Base-by-base conservation (phyloP, 2,797 vertebrate genomes). In the Coranthus polyacanthus region DNA sequence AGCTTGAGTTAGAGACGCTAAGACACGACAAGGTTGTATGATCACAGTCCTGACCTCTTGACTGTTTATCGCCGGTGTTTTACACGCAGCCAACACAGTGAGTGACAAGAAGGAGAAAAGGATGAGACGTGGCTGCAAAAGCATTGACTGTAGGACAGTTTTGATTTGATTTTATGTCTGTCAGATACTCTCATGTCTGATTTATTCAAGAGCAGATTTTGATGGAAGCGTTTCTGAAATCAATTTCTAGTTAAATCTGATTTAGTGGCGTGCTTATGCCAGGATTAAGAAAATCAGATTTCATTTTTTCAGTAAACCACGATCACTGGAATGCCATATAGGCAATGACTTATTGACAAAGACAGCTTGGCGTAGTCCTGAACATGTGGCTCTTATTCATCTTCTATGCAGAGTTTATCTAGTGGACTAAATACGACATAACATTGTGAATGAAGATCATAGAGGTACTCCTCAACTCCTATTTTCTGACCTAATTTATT, bases 381-480 rank as follows among this genome's bases (percentile, higher is more conserved):
- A 66, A 52, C 41, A 73, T 60, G 18, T 21, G 17, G 39, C 44
- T 46, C 24, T 36, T 63, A 39, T 50, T 67, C 6, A 26, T 51
- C 47, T 39, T 70, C 29, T 42, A 42, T n/a, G n/a, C n/a, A n/a
- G n/a, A n/a, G n/a, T 72, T 63, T 67, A 51, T 42, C 21, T 24
- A 16, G 26, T 60, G 39, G 21, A 21, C 42, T 32, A 51, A 81
- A 68, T 36, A 62, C n/a, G 9, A 69, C 60, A 61, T 4, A 53
- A 68, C 44, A 69, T 39, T 36, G 39, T 68, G 64, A 75, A 36
- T 45, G 29, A 68, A 51, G 42, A 63, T 49, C 10, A 43, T 43
- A 46, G 47, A 56, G 34, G 78, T 76, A 51, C 49, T 41, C 57
- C 58, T 72, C 29, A 3, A 58, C 58, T 85, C 52, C 44, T 49